These are phyloP conservation scores for Acheta domesticus DNA, from an alignment of 2,888 invertebrate species.

Conservation along the genomic window DNA sequence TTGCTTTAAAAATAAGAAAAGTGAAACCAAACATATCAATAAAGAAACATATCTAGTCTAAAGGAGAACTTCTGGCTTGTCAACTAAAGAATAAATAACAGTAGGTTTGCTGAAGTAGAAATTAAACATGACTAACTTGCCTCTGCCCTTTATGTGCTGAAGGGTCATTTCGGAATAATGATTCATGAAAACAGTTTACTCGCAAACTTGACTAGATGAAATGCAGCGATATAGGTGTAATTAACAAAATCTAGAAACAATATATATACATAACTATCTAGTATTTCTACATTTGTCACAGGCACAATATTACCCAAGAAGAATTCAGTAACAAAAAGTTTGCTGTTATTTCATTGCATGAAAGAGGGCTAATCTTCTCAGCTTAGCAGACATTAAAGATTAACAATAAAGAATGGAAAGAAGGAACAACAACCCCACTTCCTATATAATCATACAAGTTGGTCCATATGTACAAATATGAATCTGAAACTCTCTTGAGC, in stretches of 20 bases:
- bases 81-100: too few relatives aligned
- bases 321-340: background rate
- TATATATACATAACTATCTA: background rate
- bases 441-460: background rate
- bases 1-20: too few relatives aligned
- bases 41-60: too few relatives aligned
- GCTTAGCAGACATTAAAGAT: background rate
- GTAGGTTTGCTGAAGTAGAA: too few relatives aligned
- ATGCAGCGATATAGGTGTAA: background rate
- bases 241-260: background rate
- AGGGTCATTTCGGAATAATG: too few relatives aligned
- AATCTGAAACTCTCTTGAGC: slow-evolving; percentile 11
- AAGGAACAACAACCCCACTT: background rate
- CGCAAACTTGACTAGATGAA: background rate
- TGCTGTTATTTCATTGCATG: background rate
- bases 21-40: too few relatives aligned
- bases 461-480: slow-evolving; percentile 3
- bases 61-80: too few relatives aligned
- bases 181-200: background rate
- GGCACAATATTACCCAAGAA: background rate
- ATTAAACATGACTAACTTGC: too few relatives aligned
- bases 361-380: background rate
- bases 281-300: background rate
- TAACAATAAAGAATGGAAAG: background rate
- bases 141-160: too few relatives aligned